Base-by-base conservation (phyloP, 2,888 invertebrate species). In the Clepsis dumicolana region DNA sequence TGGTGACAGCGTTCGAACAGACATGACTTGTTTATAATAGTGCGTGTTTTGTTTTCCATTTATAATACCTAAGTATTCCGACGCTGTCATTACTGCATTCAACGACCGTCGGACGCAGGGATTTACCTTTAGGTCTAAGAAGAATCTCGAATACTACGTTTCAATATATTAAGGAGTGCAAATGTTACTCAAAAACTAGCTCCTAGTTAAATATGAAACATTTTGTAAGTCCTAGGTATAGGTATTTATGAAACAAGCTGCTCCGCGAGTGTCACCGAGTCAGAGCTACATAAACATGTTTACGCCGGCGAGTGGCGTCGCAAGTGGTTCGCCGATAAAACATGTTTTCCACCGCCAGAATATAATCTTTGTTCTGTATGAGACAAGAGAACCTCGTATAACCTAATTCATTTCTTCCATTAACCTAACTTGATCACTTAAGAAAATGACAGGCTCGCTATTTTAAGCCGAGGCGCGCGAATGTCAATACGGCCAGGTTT, bases 221-320 rank as follows among this genome's bases (percentile, higher is more conserved):
- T 48, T 48, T 48, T 44, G 44, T 16, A 48, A 48, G 21, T 48
- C 21, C 21, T 21, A 54, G 32, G 25, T n/a, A 21, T 57, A 32
- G 24, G n/a, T 54, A 54, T 70, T 57, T 62, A 56, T 52, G 14
- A 71, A 74, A 74, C 74, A 76, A 73, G 80, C 76, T 74, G 71
- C 73, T 71, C 73, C 70, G 66, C 71, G 73, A 74, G 75, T 78
- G 75, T 79, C 75, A 78, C 74, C 77, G 75, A 79, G 73, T 74
- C 69, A 53, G 68, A 63, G 71, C 60, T 74, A 71, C 75, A 78
- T 77, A 78, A 78, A 78, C 80, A 79, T 77, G 78, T 78, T 80
- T 79, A 75, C 75, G 70, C 59, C 59, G 25, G 62, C 70, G 59
- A 29, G 44, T 56, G 71, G 64, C 69, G 57, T 52, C 73, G 71